Evolutionary conservation across 2,888 invertebrate species (phyloP).

Genomic region (Saturnia pavonia): DNA sequence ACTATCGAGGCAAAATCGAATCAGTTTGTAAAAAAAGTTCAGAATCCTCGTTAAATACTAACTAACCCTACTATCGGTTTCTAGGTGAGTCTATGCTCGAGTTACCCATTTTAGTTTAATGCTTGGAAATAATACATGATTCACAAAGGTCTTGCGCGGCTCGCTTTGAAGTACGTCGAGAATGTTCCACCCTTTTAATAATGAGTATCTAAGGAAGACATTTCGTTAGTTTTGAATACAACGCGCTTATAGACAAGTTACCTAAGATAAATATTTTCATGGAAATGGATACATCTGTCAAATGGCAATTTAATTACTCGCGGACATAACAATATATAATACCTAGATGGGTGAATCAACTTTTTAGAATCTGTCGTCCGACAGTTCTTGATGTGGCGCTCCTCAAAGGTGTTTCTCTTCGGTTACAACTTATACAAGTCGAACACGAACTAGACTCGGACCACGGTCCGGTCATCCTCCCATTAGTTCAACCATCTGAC

Average conservation of each 20-base stretch:
- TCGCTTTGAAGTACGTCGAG: background rate
- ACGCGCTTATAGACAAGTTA: background rate
- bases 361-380: too few relatives aligned
- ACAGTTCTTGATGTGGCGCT: too few relatives aligned
- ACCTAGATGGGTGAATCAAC: background rate
- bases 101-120: background rate
- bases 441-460: too few relatives aligned
- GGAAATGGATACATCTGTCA: background rate
- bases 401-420: too few relatives aligned
- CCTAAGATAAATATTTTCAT: background rate
- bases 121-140: background rate
- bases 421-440: too few relatives aligned
- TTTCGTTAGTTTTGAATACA: background rate
- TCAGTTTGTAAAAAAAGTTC: too few relatives aligned
- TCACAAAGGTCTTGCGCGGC: background rate
- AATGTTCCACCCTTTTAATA: background rate
- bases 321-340: conserved; percentile 2
- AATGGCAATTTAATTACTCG: background rate
- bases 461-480: too few relatives aligned
- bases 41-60: too few relatives aligned
- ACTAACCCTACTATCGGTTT: too few relatives aligned
- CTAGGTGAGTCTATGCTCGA: too few relatives aligned
- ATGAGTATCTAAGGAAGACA: background rate
- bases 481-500: too few relatives aligned
- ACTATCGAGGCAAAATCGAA: too few relatives aligned